Evolutionary conservation across 1,140 invertebrate genomes (phyloP).

Genomic region (Lethrus apterus): DNA sequence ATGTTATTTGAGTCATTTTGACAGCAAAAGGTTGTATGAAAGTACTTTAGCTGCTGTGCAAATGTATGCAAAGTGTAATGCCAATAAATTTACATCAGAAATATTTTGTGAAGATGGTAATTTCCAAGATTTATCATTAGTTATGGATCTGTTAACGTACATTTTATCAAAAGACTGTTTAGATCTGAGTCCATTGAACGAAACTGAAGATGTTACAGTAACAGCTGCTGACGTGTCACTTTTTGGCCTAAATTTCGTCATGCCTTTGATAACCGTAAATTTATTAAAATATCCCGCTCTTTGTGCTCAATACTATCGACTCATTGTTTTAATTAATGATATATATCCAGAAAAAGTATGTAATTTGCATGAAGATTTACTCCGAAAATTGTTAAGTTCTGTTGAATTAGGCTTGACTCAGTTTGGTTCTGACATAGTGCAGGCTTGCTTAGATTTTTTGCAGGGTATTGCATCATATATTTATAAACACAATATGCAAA

Average conservation of each 20-base stretch:
- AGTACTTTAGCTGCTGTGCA: conserved; percentile 56
- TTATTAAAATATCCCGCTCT: conserved; percentile 63
- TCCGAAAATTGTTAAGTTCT: conserved; percentile 54
- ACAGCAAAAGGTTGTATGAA: conserved; percentile 56
- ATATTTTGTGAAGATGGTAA: conserved; percentile 55
- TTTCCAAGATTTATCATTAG: conserved; percentile 60
- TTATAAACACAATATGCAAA: conserved; percentile 36
- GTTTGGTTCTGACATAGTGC: conserved; percentile 56
- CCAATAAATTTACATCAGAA: conserved; percentile 45
- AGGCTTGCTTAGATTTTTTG: conserved; percentile 61
- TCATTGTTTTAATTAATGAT: conserved; percentile 60
- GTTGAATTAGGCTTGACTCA: conserved; percentile 61
- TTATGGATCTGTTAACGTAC: conserved; percentile 65
- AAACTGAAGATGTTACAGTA: conserved; percentile 37
- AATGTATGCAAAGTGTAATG: conserved; percentile 64
- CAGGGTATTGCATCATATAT: conserved; percentile 46
- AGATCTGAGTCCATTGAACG: conserved; percentile 45
- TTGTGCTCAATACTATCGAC: conserved; percentile 54
- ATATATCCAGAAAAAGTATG: conserved; percentile 57
- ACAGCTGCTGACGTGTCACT: conserved; percentile 59
- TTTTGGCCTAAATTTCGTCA: conserved; percentile 62
- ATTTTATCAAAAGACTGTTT: conserved; percentile 66
- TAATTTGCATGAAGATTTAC: conserved; percentile 48
- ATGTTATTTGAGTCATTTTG: conserved; percentile 53
- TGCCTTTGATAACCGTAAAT: conserved; percentile 70